Percentiles rank a stretch among this genome's conserved stretches.
Evolutionary conservation across 2,888 invertebrate species (phyloP).

Genomic region (Hydraecia micacea): DNA sequence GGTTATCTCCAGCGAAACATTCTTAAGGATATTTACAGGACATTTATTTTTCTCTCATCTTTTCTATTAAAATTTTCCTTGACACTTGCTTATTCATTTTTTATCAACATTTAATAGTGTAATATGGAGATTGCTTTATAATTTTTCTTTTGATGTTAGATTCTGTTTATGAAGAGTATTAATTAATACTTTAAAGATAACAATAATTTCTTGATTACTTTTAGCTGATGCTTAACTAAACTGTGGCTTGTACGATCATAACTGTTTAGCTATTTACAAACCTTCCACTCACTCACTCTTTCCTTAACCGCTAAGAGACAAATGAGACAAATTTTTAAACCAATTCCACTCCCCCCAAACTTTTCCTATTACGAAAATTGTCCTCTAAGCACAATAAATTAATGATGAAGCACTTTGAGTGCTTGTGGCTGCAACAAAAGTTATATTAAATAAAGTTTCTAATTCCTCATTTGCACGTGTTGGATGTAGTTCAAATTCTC

Average conservation of each 20-base stretch:
- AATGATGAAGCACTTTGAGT: slow-evolving; percentile 63
- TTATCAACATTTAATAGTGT: slow-evolving; percentile 1
- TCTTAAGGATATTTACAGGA: slow-evolving; percentile 32
- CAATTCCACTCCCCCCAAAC: slow-evolving; percentile 48
- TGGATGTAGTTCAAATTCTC: slow-evolving; percentile 27
- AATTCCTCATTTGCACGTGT: slow-evolving; percentile 50
- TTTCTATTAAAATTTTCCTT: slow-evolving; percentile 38
- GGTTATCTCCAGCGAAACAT: slow-evolving; percentile 37
- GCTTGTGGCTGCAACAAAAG: slow-evolving; percentile 54
- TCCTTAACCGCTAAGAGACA: slow-evolving; percentile 38
- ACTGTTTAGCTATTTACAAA: not conserved
- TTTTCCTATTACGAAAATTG: slow-evolving; percentile 66
- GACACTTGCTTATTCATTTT: slow-evolving; percentile 23
- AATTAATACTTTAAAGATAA: not conserved
- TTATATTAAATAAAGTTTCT: slow-evolving; percentile 58
- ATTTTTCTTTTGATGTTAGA: not conserved
- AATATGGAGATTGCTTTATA: slow-evolving; percentile 4
- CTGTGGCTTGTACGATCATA: not conserved
- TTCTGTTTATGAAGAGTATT: not conserved
- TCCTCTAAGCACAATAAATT: slow-evolving; percentile 58
- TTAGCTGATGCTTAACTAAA: not conserved
- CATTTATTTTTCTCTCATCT: slow-evolving; percentile 28
- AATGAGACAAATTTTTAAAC: slow-evolving; percentile 56
- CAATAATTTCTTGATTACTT: not conserved
- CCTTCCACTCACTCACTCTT: slow-evolving; percentile 1